A percentile compares a stretch with the other conserved stretches of the same genome.
Evolutionary conservation across 2,113 vertebrate genomes (phyloP).

Genomic region (Engraulis encrasicolus): DNA sequence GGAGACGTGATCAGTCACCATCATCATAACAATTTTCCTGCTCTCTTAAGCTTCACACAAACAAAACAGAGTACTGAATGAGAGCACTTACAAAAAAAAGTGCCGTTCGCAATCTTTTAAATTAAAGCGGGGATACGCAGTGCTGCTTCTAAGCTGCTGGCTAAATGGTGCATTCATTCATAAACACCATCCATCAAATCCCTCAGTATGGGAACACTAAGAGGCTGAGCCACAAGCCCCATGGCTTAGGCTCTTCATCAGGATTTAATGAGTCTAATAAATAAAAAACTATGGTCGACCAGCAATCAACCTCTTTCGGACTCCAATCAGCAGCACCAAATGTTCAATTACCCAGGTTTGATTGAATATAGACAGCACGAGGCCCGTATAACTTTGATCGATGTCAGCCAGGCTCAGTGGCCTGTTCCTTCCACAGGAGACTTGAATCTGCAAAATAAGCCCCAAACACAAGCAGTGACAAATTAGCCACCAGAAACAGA

Average conservation of each 20-base stretch:
- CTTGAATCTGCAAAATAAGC: background rate
- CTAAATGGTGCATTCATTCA: background rate
- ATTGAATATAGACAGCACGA: slow-evolving; percentile 2
- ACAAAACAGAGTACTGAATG: background rate
- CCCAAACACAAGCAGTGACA: background rate
- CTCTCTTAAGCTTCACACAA: background rate
- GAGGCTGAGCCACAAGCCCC: background rate
- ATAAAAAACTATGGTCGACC: background rate
- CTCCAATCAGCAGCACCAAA: background rate
- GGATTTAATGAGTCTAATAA: background rate
- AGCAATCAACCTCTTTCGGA: background rate
- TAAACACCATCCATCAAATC: slow-evolving; percentile 7
- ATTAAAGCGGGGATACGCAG: background rate
- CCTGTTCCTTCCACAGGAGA: background rate
- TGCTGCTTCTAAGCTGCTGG: background rate
- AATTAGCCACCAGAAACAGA: background rate
- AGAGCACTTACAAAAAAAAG: background rate
- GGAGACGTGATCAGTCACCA: background rate
- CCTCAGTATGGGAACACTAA: background rate
- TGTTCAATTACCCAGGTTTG: slow-evolving; percentile 1
- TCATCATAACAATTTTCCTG: background rate
- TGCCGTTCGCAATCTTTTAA: background rate
- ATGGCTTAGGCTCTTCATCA: background rate
- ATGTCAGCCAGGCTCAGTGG: background rate
- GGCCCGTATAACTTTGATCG: background rate